Percentiles rank a stretch among this genome's conserved stretches.
Conservation (phyloP, 2,797 vertebrate species). For the Etheostoma perlongum region DNA sequence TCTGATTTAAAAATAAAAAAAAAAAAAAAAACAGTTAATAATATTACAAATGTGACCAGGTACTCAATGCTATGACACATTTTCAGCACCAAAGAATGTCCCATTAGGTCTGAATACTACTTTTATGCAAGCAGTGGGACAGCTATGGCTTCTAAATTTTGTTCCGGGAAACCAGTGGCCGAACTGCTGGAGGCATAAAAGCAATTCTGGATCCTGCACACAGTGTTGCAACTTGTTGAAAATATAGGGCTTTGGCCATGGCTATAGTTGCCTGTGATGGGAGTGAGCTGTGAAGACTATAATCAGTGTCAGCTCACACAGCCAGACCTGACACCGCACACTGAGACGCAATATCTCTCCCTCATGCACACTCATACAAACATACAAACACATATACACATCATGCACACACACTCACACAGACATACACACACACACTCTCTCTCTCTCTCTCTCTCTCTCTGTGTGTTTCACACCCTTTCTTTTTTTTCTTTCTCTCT, state of each 20-base stretch:
- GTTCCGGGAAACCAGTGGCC: conserved; percentile 58
- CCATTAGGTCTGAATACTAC: conserved; percentile 31
- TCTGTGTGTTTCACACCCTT: neutral
- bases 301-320: conserved; percentile 84
- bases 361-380: conserved; percentile 45
- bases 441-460: conserved; percentile 9
- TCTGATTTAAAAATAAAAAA: neutral
- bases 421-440: conserved; percentile 28
- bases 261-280: conserved; percentile 81
- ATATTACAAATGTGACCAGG: neutral
- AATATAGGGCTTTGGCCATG: conserved; percentile 78
- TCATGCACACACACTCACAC: conserved; percentile 29
- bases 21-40: neutral
- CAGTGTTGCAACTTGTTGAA: conserved; percentile 80
- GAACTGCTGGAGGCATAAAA: conserved; percentile 72
- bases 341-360: conserved; percentile 75
- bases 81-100: conserved; percentile 14
- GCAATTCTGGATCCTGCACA: conserved; percentile 74
- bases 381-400: conserved; percentile 31
- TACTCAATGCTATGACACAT: neutral
- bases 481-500: neutral
- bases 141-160: conserved; percentile 50
- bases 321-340: conserved; percentile 82
- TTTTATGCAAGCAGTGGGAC: conserved; percentile 42
- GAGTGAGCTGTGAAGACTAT: conserved; percentile 84